Evolutionary conservation across 2,888 invertebrate genomes (phyloP).

Genomic region (Colostygia pectinataria): DNA sequence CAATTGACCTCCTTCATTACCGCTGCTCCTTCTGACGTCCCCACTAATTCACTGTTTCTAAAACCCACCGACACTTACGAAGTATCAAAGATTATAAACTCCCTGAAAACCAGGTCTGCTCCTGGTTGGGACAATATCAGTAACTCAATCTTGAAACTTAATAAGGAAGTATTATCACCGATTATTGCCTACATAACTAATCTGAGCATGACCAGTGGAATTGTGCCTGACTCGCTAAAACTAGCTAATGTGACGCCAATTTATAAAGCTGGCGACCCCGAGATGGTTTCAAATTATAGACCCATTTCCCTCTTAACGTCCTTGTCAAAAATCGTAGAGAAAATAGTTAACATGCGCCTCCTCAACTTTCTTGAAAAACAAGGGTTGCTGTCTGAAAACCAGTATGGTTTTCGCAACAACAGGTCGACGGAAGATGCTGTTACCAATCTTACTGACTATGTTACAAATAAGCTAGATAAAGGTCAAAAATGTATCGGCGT

Average conservation of each 20-base stretch:
- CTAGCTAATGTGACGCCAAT: too few species aligned
- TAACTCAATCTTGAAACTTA: not conserved
- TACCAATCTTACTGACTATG: slow-evolving; percentile 1
- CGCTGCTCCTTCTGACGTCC: not conserved
- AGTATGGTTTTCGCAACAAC: slow-evolving; percentile 10
- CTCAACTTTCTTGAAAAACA: not conserved
- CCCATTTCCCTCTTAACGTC: too few species aligned
- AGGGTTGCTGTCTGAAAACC: slow-evolving; percentile 2
- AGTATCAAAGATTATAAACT: not conserved
- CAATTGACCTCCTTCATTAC: not conserved
- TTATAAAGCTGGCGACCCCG: too few species aligned
- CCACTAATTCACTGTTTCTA: not conserved
- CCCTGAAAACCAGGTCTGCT: slow-evolving; percentile 1
- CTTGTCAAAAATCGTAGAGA: too few species aligned
- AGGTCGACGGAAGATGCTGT: slow-evolving; percentile 9
- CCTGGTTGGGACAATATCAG: slow-evolving; percentile 12
- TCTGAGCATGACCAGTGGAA: too few species aligned
- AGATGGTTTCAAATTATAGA: too few species aligned
- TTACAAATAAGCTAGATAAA: not conserved
- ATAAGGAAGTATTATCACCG: not conserved
- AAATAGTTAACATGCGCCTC: too few species aligned
- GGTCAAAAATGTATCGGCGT: not conserved
- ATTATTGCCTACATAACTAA: slow-evolving; percentile 1
- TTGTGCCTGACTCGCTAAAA: too few species aligned
- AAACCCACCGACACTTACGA: not conserved